Conservation (phyloP, 1,140 invertebrate species). For the Halyomorpha halys region DNA sequence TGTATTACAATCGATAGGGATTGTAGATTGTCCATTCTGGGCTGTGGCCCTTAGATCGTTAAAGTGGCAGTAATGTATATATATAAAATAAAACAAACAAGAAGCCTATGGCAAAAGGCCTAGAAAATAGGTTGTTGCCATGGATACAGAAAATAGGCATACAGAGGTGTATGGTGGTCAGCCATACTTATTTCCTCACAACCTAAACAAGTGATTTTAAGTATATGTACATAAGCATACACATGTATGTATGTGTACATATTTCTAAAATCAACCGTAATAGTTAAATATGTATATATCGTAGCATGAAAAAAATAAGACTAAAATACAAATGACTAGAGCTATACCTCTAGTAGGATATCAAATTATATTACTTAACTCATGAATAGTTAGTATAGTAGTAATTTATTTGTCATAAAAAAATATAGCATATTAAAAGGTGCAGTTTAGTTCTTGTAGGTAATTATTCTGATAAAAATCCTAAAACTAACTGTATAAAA, state of each 20-base stretch:
- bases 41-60: neutral
- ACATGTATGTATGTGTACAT: too few species aligned
- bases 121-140: too few species aligned
- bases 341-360: slow-evolving; percentile 5
- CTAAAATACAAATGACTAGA: slow-evolving; percentile 1
- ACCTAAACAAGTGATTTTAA: too few species aligned
- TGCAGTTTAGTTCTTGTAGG: neutral
- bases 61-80: neutral
- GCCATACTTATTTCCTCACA: too few species aligned
- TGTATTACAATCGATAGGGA: neutral
- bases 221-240: too few species aligned
- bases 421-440: slow-evolving; percentile 12
- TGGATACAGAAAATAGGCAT: too few species aligned
- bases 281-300: too few species aligned
- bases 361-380: neutral
- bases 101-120: too few species aligned
- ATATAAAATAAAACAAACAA: neutral
- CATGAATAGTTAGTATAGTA: neutral
- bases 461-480: slow-evolving; percentile 4
- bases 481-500: neutral
- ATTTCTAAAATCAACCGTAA: too few species aligned
- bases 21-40: slow-evolving; percentile 7
- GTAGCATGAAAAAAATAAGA: too few species aligned
- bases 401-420: slow-evolving; percentile 2
- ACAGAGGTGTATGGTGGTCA: too few species aligned